Percentiles rank a stretch among this genome's conserved stretches.
Conservation (phyloP, 2,888 invertebrate genomes). For the Neelides folsomi region DNA sequence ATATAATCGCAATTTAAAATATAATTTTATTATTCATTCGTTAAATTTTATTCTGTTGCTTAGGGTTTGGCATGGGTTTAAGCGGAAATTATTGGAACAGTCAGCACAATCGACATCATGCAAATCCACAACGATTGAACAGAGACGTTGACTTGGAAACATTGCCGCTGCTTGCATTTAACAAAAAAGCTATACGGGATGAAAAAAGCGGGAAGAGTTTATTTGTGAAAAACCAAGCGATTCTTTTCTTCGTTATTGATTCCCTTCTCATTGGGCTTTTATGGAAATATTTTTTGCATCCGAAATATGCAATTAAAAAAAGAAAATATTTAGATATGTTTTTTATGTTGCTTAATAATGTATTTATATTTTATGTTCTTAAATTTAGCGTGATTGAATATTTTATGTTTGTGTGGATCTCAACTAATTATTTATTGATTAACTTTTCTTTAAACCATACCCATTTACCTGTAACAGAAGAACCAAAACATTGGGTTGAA, state of each 20-base stretch:
- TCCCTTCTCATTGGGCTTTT: constrained; percentile 25
- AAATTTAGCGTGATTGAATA: no score
- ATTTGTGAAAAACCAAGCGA: constrained; percentile 19
- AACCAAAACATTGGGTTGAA: constrained; percentile 3
- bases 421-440: neutral
- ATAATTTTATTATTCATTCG: no score
- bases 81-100: constrained; percentile 5
- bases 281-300: constrained; percentile 31
- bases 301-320: constrained; percentile 20
- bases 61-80: no score
- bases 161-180: constrained; percentile 28
- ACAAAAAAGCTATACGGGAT: constrained; percentile 24
- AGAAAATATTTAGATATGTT: constrained; percentile 20
- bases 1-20: no score
- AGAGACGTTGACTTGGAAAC: constrained; percentile 31
- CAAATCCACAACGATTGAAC: constrained; percentile 30
- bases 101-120: constrained; percentile 29
- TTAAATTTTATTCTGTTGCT: no score
- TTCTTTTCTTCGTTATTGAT: constrained; percentile 26
- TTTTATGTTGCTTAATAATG: constrained; percentile 28
- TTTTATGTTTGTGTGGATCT: no score
- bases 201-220: constrained; percentile 24
- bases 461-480: constrained; percentile 4
- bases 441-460: constrained; percentile 6
- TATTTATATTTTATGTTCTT: constrained; percentile 14